Evolutionary conservation across 2,113 vertebrate species (phyloP), one percentile per base, ranked within the genome.

Genomic region (Leptobrachium leishanense): DNA sequence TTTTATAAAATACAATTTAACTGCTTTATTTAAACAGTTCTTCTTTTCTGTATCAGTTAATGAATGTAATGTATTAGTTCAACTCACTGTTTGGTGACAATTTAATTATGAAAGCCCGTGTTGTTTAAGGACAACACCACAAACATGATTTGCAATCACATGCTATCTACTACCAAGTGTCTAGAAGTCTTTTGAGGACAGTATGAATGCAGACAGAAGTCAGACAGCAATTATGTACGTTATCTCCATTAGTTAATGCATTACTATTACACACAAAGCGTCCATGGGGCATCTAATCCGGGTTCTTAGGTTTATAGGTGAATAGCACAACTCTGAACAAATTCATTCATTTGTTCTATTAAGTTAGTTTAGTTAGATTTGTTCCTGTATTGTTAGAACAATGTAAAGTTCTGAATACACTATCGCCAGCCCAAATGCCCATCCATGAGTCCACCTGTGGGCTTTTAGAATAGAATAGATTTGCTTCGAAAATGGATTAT

Each of bases 111-210:
- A 9, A 81, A 57, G 78, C 40, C 71, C 62, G 72, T 74, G 72
- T 81, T 74, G 41, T 81, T 68, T 81, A 65, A 81, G 77, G 77
- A 65, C 77, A 80, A 31, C 65, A 69, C 55, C 53, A n/a, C 57
- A 80, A 74, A 68, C 67, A 74, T 53, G 41, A 68, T 68, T 80
- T 74, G 9, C 43, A 74, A 69, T 66, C 41, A 41, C 41, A 66
- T 59, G 42, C 43, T 59, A 74, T 50, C 53, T 57, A 57, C 54
- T n/a, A 43, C 64, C 53, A 62, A 73, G 72, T 68, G 72, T 68
- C 71, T 74, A n/a, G 42, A 74, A 74, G 78, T 81, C 78, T 81
- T 81, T 81, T 81, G 67, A 81, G 78, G 78, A 74, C 78, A 81
- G 40, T 11, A 11, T 74, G 44, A 68, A 74, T 40, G 54, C 42